Evolutionary conservation across 2,113 vertebrate species (phyloP).

Genomic region (Holacanthus passer): DNA sequence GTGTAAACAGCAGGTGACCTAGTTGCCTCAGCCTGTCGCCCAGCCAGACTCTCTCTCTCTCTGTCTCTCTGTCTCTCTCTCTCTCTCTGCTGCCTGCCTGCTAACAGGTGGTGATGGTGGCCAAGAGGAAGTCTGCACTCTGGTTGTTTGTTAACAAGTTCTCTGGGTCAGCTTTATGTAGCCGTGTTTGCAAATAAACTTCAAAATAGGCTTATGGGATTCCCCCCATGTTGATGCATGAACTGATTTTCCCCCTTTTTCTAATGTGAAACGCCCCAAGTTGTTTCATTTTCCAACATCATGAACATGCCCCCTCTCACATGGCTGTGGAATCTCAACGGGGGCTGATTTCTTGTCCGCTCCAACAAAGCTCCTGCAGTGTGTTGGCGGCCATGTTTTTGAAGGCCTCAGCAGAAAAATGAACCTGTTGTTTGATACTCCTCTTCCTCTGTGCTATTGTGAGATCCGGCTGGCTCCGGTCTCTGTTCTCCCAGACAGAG

Average conservation of each 20-base stretch:
- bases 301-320: slow-evolving; percentile 56
- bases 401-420: slow-evolving; percentile 69
- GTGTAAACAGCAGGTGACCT: slow-evolving; percentile 75
- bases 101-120: slow-evolving; percentile 35
- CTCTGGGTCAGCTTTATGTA: neutral
- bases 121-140: slow-evolving; percentile 26
- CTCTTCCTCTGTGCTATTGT: slow-evolving; percentile 71
- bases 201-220: slow-evolving; percentile 11
- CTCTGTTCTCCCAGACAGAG: slow-evolving; percentile 47
- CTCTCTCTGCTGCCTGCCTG: slow-evolving; percentile 6
- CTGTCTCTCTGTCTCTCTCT: neutral
- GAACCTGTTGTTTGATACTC: slow-evolving; percentile 77
- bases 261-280: neutral
- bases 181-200: slow-evolving; percentile 18
- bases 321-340: slow-evolving; percentile 77
- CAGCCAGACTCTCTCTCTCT: neutral
- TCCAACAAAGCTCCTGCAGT: slow-evolving; percentile 72
- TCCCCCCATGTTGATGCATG: neutral
- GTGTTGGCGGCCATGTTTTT: slow-evolving; percentile 58
- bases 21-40: slow-evolving; percentile 48
- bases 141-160: slow-evolving; percentile 7
- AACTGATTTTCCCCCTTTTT: neutral
- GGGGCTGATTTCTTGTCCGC: slow-evolving; percentile 65
- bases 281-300: slow-evolving; percentile 16
- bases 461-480: slow-evolving; percentile 61